Evolutionary conservation across 1,140 invertebrate species (phyloP).

Genomic region (Drosophila nikananu): DNA sequence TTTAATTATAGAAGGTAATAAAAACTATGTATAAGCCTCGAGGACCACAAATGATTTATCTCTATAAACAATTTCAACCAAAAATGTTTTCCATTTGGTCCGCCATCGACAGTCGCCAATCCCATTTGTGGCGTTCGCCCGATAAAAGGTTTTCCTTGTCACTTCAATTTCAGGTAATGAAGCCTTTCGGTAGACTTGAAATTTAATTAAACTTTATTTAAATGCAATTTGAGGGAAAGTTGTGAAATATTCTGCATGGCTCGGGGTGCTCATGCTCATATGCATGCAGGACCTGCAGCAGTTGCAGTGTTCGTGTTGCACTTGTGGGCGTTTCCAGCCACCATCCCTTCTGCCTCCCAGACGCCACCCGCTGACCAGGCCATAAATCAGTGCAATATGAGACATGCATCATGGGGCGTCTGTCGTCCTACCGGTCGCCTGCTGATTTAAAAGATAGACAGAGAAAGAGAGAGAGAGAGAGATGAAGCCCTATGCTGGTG

Average conservation of each 20-base stretch:
- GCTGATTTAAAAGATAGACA: slow-evolving; percentile 11
- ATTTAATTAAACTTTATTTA: slow-evolving; percentile 45
- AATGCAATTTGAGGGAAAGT: slow-evolving; percentile 46
- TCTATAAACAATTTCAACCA: background rate
- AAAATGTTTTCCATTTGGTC: background rate
- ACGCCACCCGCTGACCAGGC: slow-evolving; percentile 30
- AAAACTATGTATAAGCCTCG: background rate
- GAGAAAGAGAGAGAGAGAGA: background rate
- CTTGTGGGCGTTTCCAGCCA: slow-evolving; percentile 7
- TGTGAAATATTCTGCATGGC: slow-evolving; percentile 17
- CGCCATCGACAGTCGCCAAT: background rate
- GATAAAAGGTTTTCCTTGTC: slow-evolving; percentile 44
- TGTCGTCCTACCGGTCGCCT: slow-evolving; percentile 26
- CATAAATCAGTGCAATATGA: slow-evolving; percentile 58
- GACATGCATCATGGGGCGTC: slow-evolving; percentile 46
- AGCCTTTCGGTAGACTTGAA: slow-evolving; percentile 21
- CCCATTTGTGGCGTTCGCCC: slow-evolving; percentile 16
- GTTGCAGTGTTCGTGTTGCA: slow-evolving; percentile 25
- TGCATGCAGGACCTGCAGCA: slow-evolving; percentile 3
- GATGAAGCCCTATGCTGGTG: slow-evolving; percentile 43
- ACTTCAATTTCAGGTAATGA: slow-evolving; percentile 28
- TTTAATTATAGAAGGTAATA: background rate
- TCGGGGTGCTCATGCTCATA: background rate
- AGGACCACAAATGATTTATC: background rate
- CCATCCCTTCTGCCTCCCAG: background rate